A percentile compares a stretch with the other conserved stretches of the same genome.
phyloP scores from a whole-genome alignment of 2,888 invertebrate species.

The Mythimna albipuncta region DNA sequence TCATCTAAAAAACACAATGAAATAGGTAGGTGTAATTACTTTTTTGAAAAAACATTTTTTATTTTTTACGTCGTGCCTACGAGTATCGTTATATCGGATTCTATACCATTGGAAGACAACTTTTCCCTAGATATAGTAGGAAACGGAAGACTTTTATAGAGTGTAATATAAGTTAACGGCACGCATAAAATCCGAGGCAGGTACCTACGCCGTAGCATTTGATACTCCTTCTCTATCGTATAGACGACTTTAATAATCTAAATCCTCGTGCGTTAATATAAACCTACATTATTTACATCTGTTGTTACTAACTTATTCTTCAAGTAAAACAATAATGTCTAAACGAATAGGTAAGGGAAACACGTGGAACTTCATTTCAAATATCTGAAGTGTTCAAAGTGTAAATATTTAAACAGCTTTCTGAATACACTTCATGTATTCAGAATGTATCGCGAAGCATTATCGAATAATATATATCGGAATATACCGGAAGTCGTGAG shows the following conservation, averaged over 20 bases:
- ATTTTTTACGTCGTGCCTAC: background rate
- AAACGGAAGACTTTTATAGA: conserved; percentile 82
- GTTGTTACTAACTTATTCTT: conserved; percentile 17
- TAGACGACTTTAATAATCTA: conserved; percentile 65
- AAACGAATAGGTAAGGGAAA: conserved; percentile 3
- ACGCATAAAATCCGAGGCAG: conserved; percentile 79
- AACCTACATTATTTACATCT: conserved; percentile 38
- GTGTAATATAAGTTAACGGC: conserved; percentile 84
- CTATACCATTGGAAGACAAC: conserved; percentile 69
- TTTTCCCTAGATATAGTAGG: conserved; percentile 71
- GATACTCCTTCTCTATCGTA: conserved; percentile 59
- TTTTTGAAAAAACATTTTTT: background rate
- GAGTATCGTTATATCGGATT: conserved; percentile 36
- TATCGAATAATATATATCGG: conserved; percentile 45
- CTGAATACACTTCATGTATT: background rate
- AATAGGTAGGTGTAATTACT: background rate
- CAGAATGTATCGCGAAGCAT: conserved; percentile 36
- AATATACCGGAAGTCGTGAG: conserved; percentile 42
- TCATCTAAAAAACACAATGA: conserved; percentile 4
- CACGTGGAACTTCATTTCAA: conserved; percentile 13
- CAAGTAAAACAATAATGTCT: conserved; percentile 9
- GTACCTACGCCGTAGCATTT: conserved; percentile 66
- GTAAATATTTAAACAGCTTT: conserved; percentile 15
- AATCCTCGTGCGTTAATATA: conserved; percentile 45
- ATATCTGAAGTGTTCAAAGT: conserved; percentile 5